A percentile compares a stretch with the other conserved stretches of the same genome.
These are phyloP conservation scores for Amblyraja radiata DNA, from an alignment of 2,797 vertebrate genomes.

Conservation along the genomic window DNA sequence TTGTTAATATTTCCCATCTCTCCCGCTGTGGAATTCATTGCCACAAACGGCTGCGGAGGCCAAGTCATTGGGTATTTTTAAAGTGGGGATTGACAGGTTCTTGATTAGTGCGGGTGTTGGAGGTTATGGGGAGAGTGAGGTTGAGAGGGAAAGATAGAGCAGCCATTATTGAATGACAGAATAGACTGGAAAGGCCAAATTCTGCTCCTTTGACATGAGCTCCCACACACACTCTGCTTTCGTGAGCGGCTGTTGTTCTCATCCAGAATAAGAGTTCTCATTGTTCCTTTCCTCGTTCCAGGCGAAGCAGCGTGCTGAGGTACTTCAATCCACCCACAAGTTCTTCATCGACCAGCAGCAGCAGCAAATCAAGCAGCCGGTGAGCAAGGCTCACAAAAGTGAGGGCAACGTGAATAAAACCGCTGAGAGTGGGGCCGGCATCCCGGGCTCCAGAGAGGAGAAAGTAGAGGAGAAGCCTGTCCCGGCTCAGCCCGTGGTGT, in stretches of 20 bases:
- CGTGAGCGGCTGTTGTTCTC: background rate
- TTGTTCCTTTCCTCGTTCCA: conserved; percentile 53
- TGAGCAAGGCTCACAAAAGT: conserved; percentile 71
- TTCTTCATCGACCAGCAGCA: conserved; percentile 95
- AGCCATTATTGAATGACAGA: too few species aligned
- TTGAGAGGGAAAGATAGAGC: too few species aligned
- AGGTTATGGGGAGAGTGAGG: too few species aligned
- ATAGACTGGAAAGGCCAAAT: too few species aligned
- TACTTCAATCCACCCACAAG: conserved; percentile 95
- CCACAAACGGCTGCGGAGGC: too few species aligned
- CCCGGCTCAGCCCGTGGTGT: conserved; percentile 52
- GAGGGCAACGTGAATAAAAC: conserved; percentile 63
- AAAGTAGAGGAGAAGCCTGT: conserved; percentile 73
- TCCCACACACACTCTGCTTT: background rate
- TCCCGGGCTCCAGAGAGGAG: conserved; percentile 56
- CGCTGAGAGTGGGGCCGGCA: conserved; percentile 54
- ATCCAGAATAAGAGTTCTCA: background rate
- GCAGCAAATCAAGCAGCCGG: conserved; percentile 70
- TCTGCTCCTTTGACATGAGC: too few species aligned
- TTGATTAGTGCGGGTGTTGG: too few species aligned
- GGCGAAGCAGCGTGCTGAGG: conserved; percentile 98
- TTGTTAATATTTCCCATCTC: background rate
- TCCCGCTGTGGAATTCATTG: background rate
- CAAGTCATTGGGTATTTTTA: too few species aligned
- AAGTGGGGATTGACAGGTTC: too few species aligned